A percentile compares a stretch with the other conserved stretches of the same genome.
These are phyloP conservation scores for zebrafish (Danio rerio) DNA, from an alignment of 2,113 vertebrate species.

Conservation along the genomic window DNA sequence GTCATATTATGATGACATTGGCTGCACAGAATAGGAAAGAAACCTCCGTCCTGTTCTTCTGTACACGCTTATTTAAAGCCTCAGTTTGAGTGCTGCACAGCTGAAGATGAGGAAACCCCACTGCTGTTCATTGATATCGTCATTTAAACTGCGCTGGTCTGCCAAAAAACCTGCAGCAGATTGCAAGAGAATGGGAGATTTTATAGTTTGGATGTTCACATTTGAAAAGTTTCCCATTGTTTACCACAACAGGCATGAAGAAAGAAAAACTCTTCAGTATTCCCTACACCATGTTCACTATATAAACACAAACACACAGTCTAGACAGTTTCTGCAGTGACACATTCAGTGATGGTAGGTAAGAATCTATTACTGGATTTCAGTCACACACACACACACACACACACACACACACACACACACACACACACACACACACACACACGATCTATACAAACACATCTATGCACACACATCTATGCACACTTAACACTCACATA, in stretches of 20 bases:
- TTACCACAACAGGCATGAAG: constrained; percentile 29
- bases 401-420: neutral
- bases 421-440: neutral
- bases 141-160: no score
- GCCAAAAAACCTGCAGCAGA: neutral
- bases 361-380: constrained; percentile 51
- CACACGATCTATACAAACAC: no score
- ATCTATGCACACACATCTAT: neutral
- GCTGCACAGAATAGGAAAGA: no score
- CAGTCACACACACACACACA: constrained; percentile 30
- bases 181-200: neutral
- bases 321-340: constrained; percentile 43
- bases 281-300: constrained; percentile 22
- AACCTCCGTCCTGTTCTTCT: no score
- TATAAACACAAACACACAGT: constrained; percentile 50
- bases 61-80: no score
- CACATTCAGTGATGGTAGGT: constrained; percentile 45
- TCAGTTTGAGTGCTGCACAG: no score
- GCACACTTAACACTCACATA: constrained; percentile 1
- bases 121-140: no score
- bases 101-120: no score
- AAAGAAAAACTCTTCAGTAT: constrained; percentile 45
- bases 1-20: no score
- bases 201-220: neutral
- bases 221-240: constrained; percentile 40